Evolutionary conservation across 2,113 vertebrate species (phyloP).

Genomic region (Hiodon tergisus): DNA sequence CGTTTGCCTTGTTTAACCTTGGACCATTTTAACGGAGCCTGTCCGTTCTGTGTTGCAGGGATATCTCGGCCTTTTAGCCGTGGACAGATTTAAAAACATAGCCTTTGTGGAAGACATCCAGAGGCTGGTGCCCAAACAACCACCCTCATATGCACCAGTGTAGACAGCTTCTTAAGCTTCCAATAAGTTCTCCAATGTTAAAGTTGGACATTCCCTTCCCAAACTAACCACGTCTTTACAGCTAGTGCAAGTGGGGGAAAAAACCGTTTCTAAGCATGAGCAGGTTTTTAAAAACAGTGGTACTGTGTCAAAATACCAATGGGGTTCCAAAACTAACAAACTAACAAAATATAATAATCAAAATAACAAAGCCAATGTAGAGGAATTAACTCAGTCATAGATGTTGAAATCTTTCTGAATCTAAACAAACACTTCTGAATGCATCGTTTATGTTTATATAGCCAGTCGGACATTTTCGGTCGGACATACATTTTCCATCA

Average conservation of each 20-base stretch:
- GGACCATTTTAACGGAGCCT: background rate
- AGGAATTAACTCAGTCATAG: background rate
- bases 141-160: conserved; percentile 37
- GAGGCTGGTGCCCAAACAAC: conserved; percentile 43
- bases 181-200: too few relatives aligned
- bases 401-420: background rate
- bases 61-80: conserved; percentile 49
- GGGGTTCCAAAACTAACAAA: background rate
- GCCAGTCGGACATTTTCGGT: too few relatives aligned
- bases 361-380: background rate
- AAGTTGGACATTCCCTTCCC: background rate
- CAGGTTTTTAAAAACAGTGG: background rate
- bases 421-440: too few relatives aligned
- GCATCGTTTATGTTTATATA: too few relatives aligned
- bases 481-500: too few relatives aligned
- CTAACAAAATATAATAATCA: background rate
- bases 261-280: background rate
- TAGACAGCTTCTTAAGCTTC: conserved; percentile 26
- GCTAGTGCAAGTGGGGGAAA: background rate
- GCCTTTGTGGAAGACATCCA: conserved; percentile 48
- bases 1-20: background rate
- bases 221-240: conserved; percentile 2
- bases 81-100: conserved; percentile 46
- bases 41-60: conserved; percentile 45
- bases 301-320: background rate